Base-by-base conservation (phyloP, 1,140 invertebrate genomes). In the Bactericera cockerelli region DNA sequence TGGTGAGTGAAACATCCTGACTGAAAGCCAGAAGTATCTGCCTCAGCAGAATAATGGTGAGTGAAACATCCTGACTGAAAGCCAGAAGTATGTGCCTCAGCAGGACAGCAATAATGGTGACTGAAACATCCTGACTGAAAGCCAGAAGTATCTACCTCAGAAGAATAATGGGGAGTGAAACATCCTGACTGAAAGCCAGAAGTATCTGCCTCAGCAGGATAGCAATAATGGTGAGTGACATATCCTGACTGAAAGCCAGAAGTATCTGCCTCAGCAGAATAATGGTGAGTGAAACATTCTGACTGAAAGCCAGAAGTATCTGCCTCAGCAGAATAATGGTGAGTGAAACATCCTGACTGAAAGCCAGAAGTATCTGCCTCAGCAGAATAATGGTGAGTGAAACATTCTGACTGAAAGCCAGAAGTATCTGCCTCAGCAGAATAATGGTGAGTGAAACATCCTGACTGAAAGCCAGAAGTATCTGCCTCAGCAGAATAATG, bases 91-190 rank as follows among this genome's bases (percentile, higher is more conserved):
- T 11, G 10, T 36, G 16, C 33, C 33, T 11, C n/a, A 22, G 8
- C 42, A 49, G 19, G 42, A 49, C 42, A 49, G 22, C 22, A 49
- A 3, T 16, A 49, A 49, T 49, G 42, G 42, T 49, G 19, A 49
- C 8, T 49, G 8, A 6, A 8, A 87, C 66, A 87, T 91, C 64
- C 83, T 90, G 60, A 78, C 78, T 3, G 88, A 93, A 66, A 84
- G 92, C 72, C 87, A 90, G 71, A 87, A 93, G 70, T 89, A 84
- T 67, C 84, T 93, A 78, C 89, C 89, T 11, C 83, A 88, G 68
- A 76, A 71, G 67, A 86, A 88, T 68, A 80, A 85, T 75, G 85
- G 86, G 87, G 76, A 71, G 67, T 60, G 25, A 3, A 76, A 79
- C 64, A 78, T 91, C 65, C 75, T 93, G 21, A 80, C 79, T 63